Evolutionary conservation across 2,113 vertebrate species (phyloP), one percentile per base, ranked within the genome.

Genomic region (Bubo scandiacus): DNA sequence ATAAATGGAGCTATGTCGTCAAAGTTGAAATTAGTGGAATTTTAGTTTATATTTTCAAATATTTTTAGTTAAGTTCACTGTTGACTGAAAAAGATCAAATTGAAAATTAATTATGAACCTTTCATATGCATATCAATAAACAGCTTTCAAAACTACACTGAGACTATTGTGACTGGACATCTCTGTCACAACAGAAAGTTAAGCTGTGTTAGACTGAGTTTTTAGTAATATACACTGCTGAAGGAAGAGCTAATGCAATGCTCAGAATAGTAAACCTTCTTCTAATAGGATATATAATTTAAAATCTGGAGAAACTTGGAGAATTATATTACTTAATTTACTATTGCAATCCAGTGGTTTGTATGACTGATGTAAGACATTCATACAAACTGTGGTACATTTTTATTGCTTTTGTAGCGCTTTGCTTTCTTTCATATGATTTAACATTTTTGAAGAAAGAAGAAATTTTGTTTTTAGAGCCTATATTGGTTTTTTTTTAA

Each of bases 121-220:
- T 91, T 74, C 18, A 66, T 47, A 6, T 36, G 4, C 1, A 3
- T 80, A 54, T 68, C 65, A 86, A 70, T 36, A 83, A 86, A 47
- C 12, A 65, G 5, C 27, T 84, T 81, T 67, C 27, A 51, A 62
- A 86, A 29, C 12, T 23, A 55, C 30, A 42, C 42, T 42, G 43
- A 36, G 13, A 26, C 38, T 1, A 1, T 47, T 1, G 0, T 68
- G 51, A 65, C 11, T 71, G 22, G n/a, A 49, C 3, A 43, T 5
- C 42, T 84, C 42, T 91, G 11, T 22, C 65, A 58, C 18, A 58
- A 29, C 2, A 87, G 15, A 91, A 61, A 58, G 6, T 59, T 87
- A 87, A 83, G 14, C 14, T 68, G 38, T 79, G 9, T 73, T 61
- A 11, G 25, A 55, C 22, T 16, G n/a, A 14, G 6, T 38, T 90